Evolutionary conservation across 2,113 vertebrate genomes (phyloP).

Genomic region (Egretta garzetta): DNA sequence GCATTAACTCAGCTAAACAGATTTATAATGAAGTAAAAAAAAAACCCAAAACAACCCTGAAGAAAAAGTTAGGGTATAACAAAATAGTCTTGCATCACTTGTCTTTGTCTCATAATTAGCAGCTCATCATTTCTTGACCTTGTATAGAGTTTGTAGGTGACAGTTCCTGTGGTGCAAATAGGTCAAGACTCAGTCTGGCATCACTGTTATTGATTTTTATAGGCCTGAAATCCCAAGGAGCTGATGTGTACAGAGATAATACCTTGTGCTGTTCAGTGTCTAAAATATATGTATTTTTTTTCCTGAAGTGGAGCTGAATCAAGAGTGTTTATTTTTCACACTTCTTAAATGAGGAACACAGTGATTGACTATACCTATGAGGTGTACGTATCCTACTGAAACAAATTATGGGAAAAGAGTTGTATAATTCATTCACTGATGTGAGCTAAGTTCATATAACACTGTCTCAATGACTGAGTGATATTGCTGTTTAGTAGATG

Average conservation of each 20-base stretch:
- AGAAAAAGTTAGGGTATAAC: background rate
- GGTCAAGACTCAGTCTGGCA: background rate
- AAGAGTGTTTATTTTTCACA: constrained; percentile 45
- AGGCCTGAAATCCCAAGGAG: background rate
- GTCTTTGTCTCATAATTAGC: background rate
- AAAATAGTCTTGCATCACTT: background rate
- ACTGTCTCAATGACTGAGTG: constrained; percentile 54
- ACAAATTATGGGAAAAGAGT: constrained; percentile 23
- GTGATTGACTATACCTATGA: constrained; percentile 34
- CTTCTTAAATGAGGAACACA: constrained; percentile 4
- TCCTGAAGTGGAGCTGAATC: background rate
- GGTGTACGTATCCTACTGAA: constrained; percentile 19
- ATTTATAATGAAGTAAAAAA: background rate
- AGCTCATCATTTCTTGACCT: background rate
- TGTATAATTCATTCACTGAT: constrained; percentile 43
- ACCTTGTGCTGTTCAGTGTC: background rate
- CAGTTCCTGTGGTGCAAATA: background rate
- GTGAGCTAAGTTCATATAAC: constrained; percentile 52
- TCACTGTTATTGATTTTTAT: background rate
- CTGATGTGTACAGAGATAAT: background rate
- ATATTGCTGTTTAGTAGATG: constrained; percentile 32
- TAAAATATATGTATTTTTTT: background rate
- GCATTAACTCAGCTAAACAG: background rate
- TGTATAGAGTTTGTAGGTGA: background rate
- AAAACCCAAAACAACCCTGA: background rate